Evolutionary conservation across 2,888 invertebrate species (phyloP), one percentile per base, ranked within the genome.

Genomic region (Sphaerolaimus hirsutus): DNA sequence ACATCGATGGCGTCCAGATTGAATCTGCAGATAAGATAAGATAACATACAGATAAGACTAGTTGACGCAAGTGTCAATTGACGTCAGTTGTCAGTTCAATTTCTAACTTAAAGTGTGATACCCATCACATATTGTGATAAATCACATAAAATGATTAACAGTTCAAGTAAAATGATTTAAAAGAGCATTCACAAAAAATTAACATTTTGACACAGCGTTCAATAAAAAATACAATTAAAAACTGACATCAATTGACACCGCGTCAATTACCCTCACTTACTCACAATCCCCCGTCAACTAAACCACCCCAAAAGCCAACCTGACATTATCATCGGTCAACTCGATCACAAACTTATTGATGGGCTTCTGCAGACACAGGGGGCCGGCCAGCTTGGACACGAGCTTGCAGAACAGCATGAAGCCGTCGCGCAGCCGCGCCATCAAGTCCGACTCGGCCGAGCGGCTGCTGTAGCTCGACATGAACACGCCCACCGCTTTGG

Each of bases 1-100:
- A 78, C 76, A 62, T 89, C 87, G 1, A 89, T 76, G 0, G 83
- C 84, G 55, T 91, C 89, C 44, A 56, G 46, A 44, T 58, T 58
- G 53, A 52, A 57, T 25, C 58, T 54, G 49, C 51, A 54, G 17
- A n/a, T n/a, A 17, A 49, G 32, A 32, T 32, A 12, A 32, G 32
- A 32, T 17, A 32, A 32, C 32, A 32, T 32, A 17, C 10, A 32
- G 17, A 32, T 12, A n/a, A n/a, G n/a, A n/a, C n/a, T n/a, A n/a
- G n/a, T n/a, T n/a, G n/a, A n/a, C n/a, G n/a, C n/a, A n/a, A n/a
- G n/a, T n/a, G n/a, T n/a, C n/a, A n/a, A n/a, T n/a, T n/a, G n/a
- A n/a, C n/a, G n/a, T n/a, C n/a, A n/a, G n/a, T n/a, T n/a, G n/a
- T n/a, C n/a, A n/a, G n/a, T n/a, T n/a, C n/a, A n/a, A n/a, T n/a